Conservation (phyloP, 23 tunicate genomes). For the Clavelina lepadiformis region DNA sequence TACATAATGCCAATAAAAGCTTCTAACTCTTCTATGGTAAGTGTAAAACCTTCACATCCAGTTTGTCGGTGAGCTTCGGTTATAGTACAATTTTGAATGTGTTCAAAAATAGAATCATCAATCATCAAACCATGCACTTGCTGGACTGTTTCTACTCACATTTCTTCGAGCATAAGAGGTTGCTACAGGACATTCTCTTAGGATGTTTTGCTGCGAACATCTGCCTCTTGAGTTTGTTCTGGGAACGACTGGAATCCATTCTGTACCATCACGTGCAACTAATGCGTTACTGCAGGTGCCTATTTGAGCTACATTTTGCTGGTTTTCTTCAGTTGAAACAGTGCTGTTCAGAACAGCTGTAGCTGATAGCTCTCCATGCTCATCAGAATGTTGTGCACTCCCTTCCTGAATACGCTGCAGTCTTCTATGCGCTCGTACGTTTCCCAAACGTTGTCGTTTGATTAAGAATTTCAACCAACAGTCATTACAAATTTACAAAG, state of each 20-base stretch:
- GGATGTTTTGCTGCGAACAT: slow-evolving; percentile 25
- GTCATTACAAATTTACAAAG: slow-evolving; percentile 1
- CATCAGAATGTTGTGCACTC: slow-evolving; percentile 5
- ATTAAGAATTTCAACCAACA: slow-evolving; percentile 1
- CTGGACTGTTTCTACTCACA: slow-evolving; percentile 10
- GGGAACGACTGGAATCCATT: slow-evolving; percentile 16
- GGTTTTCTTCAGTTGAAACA: slow-evolving; percentile 6
- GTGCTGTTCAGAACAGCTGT: neutral
- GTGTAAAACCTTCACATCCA: slow-evolving; percentile 6
- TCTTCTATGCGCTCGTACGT: neutral
- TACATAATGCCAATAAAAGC: slow-evolving; percentile 20
- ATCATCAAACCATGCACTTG: slow-evolving; percentile 17
- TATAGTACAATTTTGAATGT: slow-evolving; percentile 14
- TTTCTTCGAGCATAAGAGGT: slow-evolving; percentile 13
- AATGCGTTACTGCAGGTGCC: slow-evolving; percentile 1
- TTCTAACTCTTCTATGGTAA: slow-evolving; percentile 12
- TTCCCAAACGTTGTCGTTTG: slow-evolving; percentile 4
- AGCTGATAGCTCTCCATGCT: slow-evolving; percentile 6
- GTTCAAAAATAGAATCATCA: slow-evolving; percentile 2
- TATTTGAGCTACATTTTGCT: slow-evolving; percentile 4
- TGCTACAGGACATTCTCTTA: slow-evolving; percentile 8
- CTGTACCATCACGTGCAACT: slow-evolving; percentile 16
- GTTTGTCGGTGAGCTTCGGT: slow-evolving; percentile 20
- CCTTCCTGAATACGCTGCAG: slow-evolving; percentile 3
- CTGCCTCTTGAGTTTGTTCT: slow-evolving; percentile 21